phyloP scores from a whole-genome alignment of 1,140 invertebrate genomes.

The Chironomus striatipennis region DNA sequence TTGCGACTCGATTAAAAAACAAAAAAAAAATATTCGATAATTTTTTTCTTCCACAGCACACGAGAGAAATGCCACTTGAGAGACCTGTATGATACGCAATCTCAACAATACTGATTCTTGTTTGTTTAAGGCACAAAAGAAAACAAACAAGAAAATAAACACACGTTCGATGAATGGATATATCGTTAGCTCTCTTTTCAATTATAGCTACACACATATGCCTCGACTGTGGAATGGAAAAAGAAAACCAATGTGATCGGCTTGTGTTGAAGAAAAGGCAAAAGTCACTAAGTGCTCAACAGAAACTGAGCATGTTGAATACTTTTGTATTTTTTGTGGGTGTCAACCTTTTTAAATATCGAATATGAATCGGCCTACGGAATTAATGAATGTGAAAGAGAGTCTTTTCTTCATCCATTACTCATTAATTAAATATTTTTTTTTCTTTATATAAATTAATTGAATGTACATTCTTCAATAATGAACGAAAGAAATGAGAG shows the following conservation, averaged over 20 bases:
- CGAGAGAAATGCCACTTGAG: neutral
- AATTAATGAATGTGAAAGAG: neutral
- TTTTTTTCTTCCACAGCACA: neutral
- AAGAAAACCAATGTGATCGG: neutral
- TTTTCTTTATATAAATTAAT: neutral
- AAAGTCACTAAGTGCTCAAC: neutral
- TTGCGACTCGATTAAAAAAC: neutral
- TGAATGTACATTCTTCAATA: slow-evolving; percentile 14
- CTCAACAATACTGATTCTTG: slow-evolving; percentile 23
- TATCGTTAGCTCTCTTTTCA: neutral
- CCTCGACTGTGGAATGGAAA: neutral
- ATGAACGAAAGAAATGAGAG: neutral
- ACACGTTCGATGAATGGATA: neutral
- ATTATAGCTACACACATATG: neutral
- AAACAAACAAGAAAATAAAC: slow-evolving; percentile 21
- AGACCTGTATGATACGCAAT: slow-evolving; percentile 21
- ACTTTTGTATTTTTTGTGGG: neutral
- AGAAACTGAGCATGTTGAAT: neutral
- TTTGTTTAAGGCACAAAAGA: neutral
- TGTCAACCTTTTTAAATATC: neutral
- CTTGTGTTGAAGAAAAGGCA: neutral
- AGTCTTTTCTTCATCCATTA: slow-evolving; percentile 2
- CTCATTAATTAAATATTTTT: neutral
- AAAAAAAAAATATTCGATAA: neutral
- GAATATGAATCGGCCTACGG: neutral